Evolutionary conservation across 2,888 invertebrate species (phyloP), one percentile per base, ranked within the genome.

Genomic region (Drosophila fulvimacula): DNA sequence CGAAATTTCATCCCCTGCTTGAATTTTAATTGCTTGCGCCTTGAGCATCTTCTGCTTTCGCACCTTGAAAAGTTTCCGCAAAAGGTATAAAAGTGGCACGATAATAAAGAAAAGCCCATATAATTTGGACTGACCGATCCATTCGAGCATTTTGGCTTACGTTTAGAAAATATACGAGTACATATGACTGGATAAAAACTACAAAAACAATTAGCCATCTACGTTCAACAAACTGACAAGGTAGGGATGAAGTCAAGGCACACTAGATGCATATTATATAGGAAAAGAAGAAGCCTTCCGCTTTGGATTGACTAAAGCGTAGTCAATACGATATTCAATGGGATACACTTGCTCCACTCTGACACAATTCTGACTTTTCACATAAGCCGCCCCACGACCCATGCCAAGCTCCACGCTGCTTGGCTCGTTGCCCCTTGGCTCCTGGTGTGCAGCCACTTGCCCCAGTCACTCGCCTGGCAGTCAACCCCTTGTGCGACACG

Each of bases 311-410:
- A 53, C 17, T 21, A 49, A 34, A 17, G 21, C 21, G 17, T 9
- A 52, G 13, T 39, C 24, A 34, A 41, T 69, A 32, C 57, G 51
- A 55, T 60, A 68, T 49, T 62, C 68, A 61, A 34, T 48, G 53
- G 64, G 57, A 60, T 61, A 56, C 62, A 55, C 66, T 66, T 60
- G 52, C 38, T 57, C 49, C 62, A 51, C 46, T 63, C 55, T 80
- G 76, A 76, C 76, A 76, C 76, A 80, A 71, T 80, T 80, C 66
- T 71, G 77, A 61, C 81, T 76, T 55, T 57, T 58, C 76, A 36
- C 49, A 64, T 49, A 61, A 55, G 51, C 34, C 51, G 51, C 32
- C 21, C 30, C 21, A 21, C 15, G 15, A 15, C 34, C 34, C 42
- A 38, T 51, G 46, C 34, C 42, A 38, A 46, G 46, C 17, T 71